Evolutionary conservation across 2,797 vertebrate species (phyloP).

Genomic region (Enteromius anoplus): DNA sequence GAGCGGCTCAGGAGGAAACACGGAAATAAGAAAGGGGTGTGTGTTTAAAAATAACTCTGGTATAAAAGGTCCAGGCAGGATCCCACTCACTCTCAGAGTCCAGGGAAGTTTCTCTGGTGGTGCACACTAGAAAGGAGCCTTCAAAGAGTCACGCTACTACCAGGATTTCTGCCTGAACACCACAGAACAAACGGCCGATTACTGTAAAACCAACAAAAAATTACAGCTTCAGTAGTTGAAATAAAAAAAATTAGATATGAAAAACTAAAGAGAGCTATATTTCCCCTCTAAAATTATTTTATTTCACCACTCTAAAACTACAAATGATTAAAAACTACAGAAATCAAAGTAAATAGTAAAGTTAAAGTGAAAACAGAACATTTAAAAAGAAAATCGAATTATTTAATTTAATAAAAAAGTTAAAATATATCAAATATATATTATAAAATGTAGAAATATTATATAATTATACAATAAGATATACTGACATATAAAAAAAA

Average conservation of each 20-base stretch:
- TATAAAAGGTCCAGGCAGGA: constrained; percentile 89
- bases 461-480: too few relatives aligned
- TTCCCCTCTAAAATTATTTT: not conserved
- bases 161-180: not conserved
- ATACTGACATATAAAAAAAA: not conserved
- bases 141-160: constrained; percentile 8
- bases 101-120: constrained; percentile 48
- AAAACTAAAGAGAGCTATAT: not conserved
- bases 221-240: not conserved
- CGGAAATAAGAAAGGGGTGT: constrained; percentile 89
- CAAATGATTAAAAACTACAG: not conserved
- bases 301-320: not conserved
- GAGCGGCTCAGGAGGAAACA: constrained; percentile 89
- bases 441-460: too few relatives aligned
- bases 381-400: not conserved
- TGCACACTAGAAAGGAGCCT: constrained; percentile 3
- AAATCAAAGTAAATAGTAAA: not conserved
- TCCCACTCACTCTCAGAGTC: constrained; percentile 81
- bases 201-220: too few relatives aligned
- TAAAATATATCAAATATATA: too few relatives aligned
- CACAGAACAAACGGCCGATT: not conserved
- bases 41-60: constrained; percentile 95
- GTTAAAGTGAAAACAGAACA: not conserved
- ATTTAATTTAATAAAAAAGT: not conserved
- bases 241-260: not conserved